Evolutionary conservation across 2,113 vertebrate species (phyloP).

Genomic region (Lathamus discolor): DNA sequence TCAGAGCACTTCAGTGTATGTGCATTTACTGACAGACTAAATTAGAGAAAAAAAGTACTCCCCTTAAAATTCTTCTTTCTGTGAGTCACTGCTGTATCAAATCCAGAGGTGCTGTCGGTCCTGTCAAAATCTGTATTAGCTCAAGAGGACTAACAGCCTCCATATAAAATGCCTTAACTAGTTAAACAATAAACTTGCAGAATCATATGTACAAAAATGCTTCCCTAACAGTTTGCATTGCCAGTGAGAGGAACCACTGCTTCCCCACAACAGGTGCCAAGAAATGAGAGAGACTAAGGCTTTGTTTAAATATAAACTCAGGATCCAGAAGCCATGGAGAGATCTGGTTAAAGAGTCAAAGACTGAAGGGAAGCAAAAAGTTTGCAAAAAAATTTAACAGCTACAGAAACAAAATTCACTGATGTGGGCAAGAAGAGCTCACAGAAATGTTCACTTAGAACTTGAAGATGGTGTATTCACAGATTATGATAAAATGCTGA

Average conservation of each 20-base stretch:
- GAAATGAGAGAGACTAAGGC: not conserved
- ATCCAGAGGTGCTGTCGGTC: not conserved
- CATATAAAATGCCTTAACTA: not conserved
- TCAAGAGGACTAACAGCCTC: not conserved
- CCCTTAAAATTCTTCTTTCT: not conserved
- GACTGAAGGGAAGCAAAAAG: not conserved
- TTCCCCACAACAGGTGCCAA: not conserved
- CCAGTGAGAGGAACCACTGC: not conserved
- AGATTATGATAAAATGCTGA: not conserved
- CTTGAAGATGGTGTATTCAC: not conserved
- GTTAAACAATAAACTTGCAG: not conserved
- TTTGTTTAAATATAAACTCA: not conserved
- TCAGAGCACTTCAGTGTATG: not conserved
- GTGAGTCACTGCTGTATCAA: not conserved
- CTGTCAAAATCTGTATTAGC: not conserved
- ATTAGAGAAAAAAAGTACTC: not conserved
- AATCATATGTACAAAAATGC: not conserved
- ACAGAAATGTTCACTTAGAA: not conserved
- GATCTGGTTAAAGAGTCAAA: not conserved
- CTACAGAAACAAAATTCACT: not conserved
- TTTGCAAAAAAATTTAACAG: not conserved
- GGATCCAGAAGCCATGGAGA: not conserved
- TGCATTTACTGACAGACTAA: not conserved
- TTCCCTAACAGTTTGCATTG: not conserved
- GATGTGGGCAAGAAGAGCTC: not conserved